Base-by-base conservation (phyloP, 2,113 vertebrate genomes). In the Cinclus cinclus region DNA sequence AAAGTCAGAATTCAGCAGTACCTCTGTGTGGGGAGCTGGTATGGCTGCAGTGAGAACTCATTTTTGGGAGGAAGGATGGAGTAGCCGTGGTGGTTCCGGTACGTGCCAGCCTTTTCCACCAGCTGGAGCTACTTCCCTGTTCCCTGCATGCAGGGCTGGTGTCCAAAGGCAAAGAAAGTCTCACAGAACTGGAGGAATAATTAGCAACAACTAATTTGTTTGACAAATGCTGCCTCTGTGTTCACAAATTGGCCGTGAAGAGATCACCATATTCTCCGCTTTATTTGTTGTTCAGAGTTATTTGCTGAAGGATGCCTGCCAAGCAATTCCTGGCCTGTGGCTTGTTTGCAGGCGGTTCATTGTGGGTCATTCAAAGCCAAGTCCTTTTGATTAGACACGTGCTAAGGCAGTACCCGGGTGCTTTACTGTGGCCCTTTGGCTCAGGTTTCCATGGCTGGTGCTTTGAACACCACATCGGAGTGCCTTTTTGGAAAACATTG, bases 231-330 rank as follows among this genome's bases (percentile, higher is more conserved):
- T 79, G 90, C 95, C 83, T 96, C 92, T 96, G 88, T 90, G 88
- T 90, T 97, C 95, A 87, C 95, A 96, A 96, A 95, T 95, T 96
- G 95, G 96, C 96, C 65, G 33, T 97, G 96, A 97, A 97, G 96
- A 95, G 92, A 95, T 96, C 92, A 81, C 83, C 88, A 81, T 96
- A 94, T 95, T 95, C 88, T 94, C 90, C 1, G 21, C 79, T 96
- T 92, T 96, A 96, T 95, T 96, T 97, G 92, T 93, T 95, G 93
- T 96, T 95, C 69, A 19, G 90, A 93, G 90, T 92, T 96, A 93
- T 93, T 97, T 95, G 92, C 90, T 73, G 92, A 93, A 95, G 94
- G 92, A 94, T 93, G 76, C 35, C 83, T 96, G 96, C 95, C 95
- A 97, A 95, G 96, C 92, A 81, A 93, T 95, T 95, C 94, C 96